Evolutionary conservation across 2,888 invertebrate genomes (phyloP), one percentile per base, ranked within the genome.

Genomic region (Gibbula magus): DNA sequence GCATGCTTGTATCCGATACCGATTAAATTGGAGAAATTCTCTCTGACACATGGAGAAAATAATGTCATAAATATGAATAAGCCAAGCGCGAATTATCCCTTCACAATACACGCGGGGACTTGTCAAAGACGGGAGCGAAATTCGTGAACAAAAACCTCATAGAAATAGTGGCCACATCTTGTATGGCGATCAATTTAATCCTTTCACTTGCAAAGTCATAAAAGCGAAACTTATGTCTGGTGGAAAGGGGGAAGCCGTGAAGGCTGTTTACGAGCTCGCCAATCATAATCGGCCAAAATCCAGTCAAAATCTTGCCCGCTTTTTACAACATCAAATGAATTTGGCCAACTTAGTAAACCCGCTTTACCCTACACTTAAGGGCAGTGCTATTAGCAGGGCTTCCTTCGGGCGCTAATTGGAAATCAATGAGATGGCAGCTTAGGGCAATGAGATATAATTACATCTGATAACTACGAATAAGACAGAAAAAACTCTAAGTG

Each of bases 51-150:
- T 70, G 70, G 70, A 39, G 70, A 70, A 70, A 70, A 35, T 70
- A 70, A 70, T 70, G 70, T 32, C 56, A 70, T 70, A 35, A 70
- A 70, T 70, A 70, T 70, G 70, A 70, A 70, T 70, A 70, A 70
- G 35, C 70, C 70, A 35, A 70, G 70, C 70, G 70, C 29, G 35
- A 70, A 70, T 70, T 70, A 70, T 70, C 70, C 70, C 70, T 35
- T 70, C 39, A 70, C 70, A 70, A 39, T 70, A 18, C 32, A 70
- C 70, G 70, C 70, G 35, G 35, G 35, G 32, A n/a, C 32, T 70
- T 35, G 29, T 20, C 20, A 35, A 70, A 70, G 70, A 70, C 29
- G 20, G 35, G 70, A 39, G 70, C 39, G 70, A 70, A 70, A 70
- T 39, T 70, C 70, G 70, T 10, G 70, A 70, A 70, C 70, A 70